A percentile compares a stretch with the other conserved stretches of the same genome.
These are phyloP conservation scores for Brachypterus glaber DNA, from an alignment of 2,888 invertebrate genomes.

Conservation along the genomic window DNA sequence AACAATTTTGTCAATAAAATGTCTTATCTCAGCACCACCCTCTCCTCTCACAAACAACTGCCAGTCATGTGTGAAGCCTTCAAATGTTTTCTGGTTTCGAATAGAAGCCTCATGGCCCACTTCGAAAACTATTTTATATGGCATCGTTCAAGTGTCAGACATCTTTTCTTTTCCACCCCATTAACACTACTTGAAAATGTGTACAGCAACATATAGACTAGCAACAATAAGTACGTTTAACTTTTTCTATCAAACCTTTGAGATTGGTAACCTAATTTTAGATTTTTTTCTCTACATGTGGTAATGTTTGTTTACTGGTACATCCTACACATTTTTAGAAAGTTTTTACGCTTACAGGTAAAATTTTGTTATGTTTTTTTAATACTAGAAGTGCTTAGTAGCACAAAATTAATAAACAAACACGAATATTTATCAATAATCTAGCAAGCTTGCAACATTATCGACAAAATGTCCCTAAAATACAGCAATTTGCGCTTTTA, in stretches of 20 bases:
- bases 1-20: conserved; percentile 87
- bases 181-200: conserved; percentile 15
- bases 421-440: conserved; percentile 14
- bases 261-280: conserved; percentile 22
- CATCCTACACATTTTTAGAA: too few species aligned
- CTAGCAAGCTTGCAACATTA: conserved; percentile 6
- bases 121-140: conserved; percentile 73
- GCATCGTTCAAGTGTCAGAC: conserved; percentile 41
- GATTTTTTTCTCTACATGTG: conserved; percentile 20
- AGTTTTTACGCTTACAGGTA: too few species aligned
- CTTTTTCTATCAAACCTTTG: conserved; percentile 12
- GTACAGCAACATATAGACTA: conserved; percentile 11
- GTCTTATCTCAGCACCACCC: conserved; percentile 77
- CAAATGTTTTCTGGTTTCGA: conserved; percentile 70
- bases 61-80: conserved; percentile 97
- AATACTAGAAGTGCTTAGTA: too few species aligned
- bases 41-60: conserved; percentile 86
- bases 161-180: conserved; percentile 18
- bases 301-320: too few species aligned
- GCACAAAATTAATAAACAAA: conserved; percentile 13
- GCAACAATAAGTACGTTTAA: too few species aligned
- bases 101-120: conserved; percentile 84
- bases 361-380: too few species aligned
- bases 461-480: conserved; percentile 1
- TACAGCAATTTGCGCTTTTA: too few species aligned